Evolutionary conservation across 53 echinoderm and acorn worm genomes (phyloP).

Genomic region (Actinopyga echinites): DNA sequence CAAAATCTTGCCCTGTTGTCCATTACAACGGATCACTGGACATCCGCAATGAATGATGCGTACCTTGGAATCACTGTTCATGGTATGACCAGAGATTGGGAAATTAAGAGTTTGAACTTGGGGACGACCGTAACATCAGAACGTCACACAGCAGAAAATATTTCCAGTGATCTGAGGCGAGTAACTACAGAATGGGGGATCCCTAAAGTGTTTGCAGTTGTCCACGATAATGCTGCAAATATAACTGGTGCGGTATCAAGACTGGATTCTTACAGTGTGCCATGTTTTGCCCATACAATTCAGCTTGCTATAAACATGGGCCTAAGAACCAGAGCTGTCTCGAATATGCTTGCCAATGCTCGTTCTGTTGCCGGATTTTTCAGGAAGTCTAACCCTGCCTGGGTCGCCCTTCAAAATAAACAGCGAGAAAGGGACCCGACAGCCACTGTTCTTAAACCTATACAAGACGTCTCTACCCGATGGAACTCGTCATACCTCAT

Average conservation of each 20-base stretch:
- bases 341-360: not conserved
- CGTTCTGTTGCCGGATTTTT: conserved; percentile 20
- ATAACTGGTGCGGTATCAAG: not conserved
- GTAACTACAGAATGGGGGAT: not conserved
- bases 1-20: not conserved
- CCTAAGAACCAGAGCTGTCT: not conserved
- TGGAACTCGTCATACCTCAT: conserved; percentile 12
- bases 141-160: conserved; percentile 27
- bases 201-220: not conserved
- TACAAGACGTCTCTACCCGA: conserved; percentile 10
- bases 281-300: conserved; percentile 34
- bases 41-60: conserved; percentile 19
- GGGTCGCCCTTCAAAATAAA: not conserved
- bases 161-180: not conserved
- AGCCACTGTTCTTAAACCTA: not conserved
- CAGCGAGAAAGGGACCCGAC: conserved; percentile 13
- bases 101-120: conserved; percentile 3
- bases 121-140: not conserved
- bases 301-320: conserved; percentile 16
- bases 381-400: conserved; percentile 20
- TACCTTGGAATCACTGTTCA: conserved; percentile 28
- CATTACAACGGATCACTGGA: conserved; percentile 24
- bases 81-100: conserved; percentile 9
- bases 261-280: not conserved
- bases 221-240: conserved; percentile 34